Conservation (phyloP, 1,140 invertebrate genomes). For the Eciton burchellii region DNA sequence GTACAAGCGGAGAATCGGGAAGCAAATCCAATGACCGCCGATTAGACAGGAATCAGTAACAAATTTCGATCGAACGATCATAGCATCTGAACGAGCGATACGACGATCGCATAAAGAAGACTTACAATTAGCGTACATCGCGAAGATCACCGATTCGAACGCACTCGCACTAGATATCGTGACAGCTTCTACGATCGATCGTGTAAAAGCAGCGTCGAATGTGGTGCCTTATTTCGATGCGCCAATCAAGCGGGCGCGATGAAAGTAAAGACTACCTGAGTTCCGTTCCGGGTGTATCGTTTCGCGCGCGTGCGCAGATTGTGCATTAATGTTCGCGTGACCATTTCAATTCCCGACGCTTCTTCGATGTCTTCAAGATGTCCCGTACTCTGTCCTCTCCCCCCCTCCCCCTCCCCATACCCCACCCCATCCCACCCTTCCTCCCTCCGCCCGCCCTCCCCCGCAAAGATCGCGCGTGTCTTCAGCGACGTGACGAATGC, state of each 20-base stretch:
- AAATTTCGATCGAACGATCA: slow-evolving; percentile 9
- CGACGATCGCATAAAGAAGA: slow-evolving; percentile 32
- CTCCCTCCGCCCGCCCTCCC: slow-evolving; percentile 16
- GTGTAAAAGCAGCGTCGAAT: slow-evolving; percentile 77
- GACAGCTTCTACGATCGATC: slow-evolving; percentile 72
- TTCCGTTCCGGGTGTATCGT: not conserved
- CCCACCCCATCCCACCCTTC: too few relatives aligned
- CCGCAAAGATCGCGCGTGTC: slow-evolving; percentile 9
- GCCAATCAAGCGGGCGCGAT: slow-evolving; percentile 74
- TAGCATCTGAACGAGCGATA: slow-evolving; percentile 11
- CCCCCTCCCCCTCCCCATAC: too few relatives aligned
- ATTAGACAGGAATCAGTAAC: slow-evolving; percentile 18
- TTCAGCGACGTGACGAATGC: slow-evolving; percentile 45
- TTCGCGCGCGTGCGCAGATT: not conserved
- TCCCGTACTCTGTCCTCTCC: too few relatives aligned
- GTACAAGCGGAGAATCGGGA: slow-evolving; percentile 29
- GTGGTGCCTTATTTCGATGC: slow-evolving; percentile 83
- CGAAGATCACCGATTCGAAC: slow-evolving; percentile 44
- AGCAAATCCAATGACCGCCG: slow-evolving; percentile 10
- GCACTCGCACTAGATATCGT: slow-evolving; percentile 58
- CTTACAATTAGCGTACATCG: not conserved
- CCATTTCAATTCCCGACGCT: slow-evolving; percentile 26
- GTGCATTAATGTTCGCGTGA: not conserved
- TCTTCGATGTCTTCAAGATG: slow-evolving; percentile 47
- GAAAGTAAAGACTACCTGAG: slow-evolving; percentile 76